Evolutionary conservation across 2,888 invertebrate genomes (phyloP).

Genomic region (Acholoe squamosa): DNA sequence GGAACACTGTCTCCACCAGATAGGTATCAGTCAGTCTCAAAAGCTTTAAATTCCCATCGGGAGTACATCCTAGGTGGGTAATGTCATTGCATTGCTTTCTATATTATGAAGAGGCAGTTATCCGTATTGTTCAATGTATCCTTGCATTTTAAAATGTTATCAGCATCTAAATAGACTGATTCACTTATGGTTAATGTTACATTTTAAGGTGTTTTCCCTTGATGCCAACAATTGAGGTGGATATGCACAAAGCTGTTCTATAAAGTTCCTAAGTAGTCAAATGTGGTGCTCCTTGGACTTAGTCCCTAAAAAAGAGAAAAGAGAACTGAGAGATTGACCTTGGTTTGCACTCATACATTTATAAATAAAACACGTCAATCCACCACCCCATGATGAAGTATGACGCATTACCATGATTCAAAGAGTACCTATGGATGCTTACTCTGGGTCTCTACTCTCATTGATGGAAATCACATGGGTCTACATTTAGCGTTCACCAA

Average conservation of each 20-base stretch:
- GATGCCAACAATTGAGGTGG: neutral
- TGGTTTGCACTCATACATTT: neutral
- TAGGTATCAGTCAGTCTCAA: neutral
- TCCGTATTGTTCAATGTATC: too few relatives aligned
- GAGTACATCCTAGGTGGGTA: neutral
- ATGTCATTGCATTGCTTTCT: too few relatives aligned
- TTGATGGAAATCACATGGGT: neutral
- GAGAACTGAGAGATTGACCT: neutral
- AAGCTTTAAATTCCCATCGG: neutral
- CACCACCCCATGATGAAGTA: too few relatives aligned
- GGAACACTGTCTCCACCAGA: neutral
- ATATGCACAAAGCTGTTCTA: constrained; percentile 1
- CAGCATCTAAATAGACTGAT: neutral
- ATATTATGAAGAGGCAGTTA: too few relatives aligned
- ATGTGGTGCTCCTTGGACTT: neutral
- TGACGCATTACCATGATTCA: neutral
- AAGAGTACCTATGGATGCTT: neutral
- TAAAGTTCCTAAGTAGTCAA: neutral
- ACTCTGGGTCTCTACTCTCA: neutral
- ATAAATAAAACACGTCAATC: neutral
- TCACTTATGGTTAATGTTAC: neutral
- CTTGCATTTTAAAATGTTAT: too few relatives aligned
- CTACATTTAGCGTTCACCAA: neutral
- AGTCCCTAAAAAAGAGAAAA: constrained; percentile 8
- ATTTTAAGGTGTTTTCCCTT: neutral